Percentiles rank a stretch among this genome's conserved stretches.
phyloP scores from a whole-genome alignment of 2,888 invertebrate genomes.

The Polyommatus iphigenia region DNA sequence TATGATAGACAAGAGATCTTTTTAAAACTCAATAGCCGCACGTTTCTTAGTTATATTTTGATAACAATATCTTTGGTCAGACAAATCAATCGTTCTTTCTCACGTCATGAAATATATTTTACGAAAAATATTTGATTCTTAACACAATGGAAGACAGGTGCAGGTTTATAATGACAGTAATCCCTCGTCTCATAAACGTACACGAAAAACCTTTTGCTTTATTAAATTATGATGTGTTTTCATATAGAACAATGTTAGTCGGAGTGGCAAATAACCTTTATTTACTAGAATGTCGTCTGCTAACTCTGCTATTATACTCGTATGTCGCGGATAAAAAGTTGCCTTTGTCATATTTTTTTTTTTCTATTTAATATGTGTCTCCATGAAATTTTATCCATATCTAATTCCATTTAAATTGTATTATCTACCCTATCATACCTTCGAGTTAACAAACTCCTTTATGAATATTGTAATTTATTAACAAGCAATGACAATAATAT shows the following conservation, averaged over 20 bases:
- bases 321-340: no score
- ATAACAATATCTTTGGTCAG: neutral
- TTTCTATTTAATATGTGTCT: no score
- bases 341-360: no score
- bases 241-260: neutral
- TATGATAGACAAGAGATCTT: no score
- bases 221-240: constrained; percentile 12
- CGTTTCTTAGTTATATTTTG: neutral
- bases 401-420: no score
- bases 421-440: no score
- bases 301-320: no score
- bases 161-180: neutral
- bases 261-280: neutral
- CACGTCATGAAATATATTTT: neutral
- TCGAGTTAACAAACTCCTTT: no score
- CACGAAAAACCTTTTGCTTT: constrained; percentile 10
- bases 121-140: neutral
- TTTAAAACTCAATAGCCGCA: neutral
- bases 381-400: no score
- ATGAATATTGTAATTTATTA: no score
- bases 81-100: neutral
- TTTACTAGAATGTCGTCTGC: neutral
- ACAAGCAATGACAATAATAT: no score
- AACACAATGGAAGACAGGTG: neutral
- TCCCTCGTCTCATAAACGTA: constrained; percentile 1